Conservation (phyloP, 2,113 vertebrate species). For the Epinephelus cyanopodus region DNA sequence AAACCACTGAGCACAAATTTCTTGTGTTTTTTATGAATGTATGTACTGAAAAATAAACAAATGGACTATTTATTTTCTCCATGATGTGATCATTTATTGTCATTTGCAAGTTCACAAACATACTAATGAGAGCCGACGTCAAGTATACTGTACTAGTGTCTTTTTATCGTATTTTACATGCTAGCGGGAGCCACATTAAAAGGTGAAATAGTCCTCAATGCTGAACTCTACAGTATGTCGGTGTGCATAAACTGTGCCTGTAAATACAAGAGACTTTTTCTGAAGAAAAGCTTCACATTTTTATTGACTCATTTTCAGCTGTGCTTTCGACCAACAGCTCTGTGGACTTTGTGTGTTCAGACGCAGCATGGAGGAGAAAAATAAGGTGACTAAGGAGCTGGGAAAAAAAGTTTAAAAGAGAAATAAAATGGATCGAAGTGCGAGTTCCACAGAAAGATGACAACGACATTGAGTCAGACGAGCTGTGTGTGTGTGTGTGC, state of each 20-base stretch:
- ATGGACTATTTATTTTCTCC: too few species aligned
- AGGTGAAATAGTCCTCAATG: not conserved
- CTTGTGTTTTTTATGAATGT: too few species aligned
- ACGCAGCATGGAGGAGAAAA: slow-evolving; percentile 19
- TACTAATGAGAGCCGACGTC: not conserved
- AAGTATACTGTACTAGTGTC: not conserved
- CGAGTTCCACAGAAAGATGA: slow-evolving; percentile 24
- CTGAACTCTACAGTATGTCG: slow-evolving; percentile 7
- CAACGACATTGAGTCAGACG: slow-evolving; percentile 47
- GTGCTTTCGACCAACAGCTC: not conserved
- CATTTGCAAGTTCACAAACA: not conserved
- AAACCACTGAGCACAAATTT: too few species aligned
- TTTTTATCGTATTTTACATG: not conserved
- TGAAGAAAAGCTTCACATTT: slow-evolving; percentile 10
- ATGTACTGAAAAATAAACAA: not conserved
- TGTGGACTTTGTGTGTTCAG: not conserved
- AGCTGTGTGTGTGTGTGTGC: not conserved
- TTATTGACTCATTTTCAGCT: slow-evolving; percentile 16
- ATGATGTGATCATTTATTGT: not conserved
- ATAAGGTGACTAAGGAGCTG: not conserved
- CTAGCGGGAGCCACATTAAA: not conserved
- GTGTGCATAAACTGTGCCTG: not conserved
- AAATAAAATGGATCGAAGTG: slow-evolving; percentile 22
- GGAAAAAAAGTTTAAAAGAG: not conserved
- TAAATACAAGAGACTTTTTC: not conserved